Evolutionary conservation across 2,113 vertebrate species (phyloP).

Genomic region (Pollachius pollachius): DNA sequence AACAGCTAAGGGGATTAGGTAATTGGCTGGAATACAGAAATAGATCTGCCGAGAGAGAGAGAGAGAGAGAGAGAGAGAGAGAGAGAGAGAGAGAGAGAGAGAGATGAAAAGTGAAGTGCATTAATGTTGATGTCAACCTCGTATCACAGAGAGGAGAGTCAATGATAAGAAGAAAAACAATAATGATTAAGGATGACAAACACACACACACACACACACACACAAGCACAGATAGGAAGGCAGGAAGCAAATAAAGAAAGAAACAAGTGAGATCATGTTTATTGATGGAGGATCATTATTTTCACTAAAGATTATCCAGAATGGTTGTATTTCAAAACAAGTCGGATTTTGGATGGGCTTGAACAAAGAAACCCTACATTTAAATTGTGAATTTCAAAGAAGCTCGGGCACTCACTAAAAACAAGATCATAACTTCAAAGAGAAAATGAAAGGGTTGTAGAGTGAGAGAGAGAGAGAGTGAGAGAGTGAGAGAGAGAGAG

Average conservation of each 20-base stretch:
- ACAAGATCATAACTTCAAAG: background rate
- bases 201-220: too few species aligned
- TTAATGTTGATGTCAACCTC: too few species aligned
- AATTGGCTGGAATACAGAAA: constrained; percentile 60
- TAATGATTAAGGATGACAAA: too few species aligned
- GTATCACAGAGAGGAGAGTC: too few species aligned
- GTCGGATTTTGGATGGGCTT: too few species aligned
- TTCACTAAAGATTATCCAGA: too few species aligned
- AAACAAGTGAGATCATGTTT: background rate
- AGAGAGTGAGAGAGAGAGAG: background rate
- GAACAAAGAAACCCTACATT: too few species aligned
- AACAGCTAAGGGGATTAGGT: constrained; percentile 51
- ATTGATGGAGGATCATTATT: background rate
- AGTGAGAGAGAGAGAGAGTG: background rate
- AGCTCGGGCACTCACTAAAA: too few species aligned
- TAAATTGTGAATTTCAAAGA: too few species aligned
- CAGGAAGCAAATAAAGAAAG: background rate
- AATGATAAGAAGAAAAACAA: too few species aligned
- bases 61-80: constrained; percentile 4
- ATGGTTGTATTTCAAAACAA: too few species aligned
- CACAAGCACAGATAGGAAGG: background rate
- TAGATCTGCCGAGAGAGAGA: constrained; percentile 39
- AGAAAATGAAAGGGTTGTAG: background rate
- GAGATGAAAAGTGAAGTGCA: background rate
- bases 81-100: background rate